These are phyloP conservation scores for Pachyseris speciosa DNA, from an alignment of 64 coral and sea anemone species.

Conservation along the genomic window DNA sequence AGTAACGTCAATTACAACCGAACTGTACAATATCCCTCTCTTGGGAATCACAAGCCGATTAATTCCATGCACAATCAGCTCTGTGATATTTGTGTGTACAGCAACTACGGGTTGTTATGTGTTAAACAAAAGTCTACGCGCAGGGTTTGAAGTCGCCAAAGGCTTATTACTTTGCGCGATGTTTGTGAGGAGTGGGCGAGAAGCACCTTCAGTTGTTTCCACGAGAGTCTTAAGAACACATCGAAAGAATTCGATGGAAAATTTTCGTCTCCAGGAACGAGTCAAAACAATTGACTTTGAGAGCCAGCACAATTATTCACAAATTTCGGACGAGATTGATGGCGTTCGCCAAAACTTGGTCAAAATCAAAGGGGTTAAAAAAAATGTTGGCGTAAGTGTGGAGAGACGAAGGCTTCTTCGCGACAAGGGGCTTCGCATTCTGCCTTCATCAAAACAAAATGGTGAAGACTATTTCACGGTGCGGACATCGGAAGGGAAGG, in stretches of 20 bases:
- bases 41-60: background rate
- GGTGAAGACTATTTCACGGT: constrained; percentile 32
- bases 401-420: constrained; percentile 79
- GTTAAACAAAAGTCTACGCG: background rate
- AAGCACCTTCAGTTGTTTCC: constrained; percentile 81
- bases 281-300: constrained; percentile 76
- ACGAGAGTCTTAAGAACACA: constrained; percentile 79
- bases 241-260: constrained; percentile 78
- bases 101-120: background rate
- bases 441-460: constrained; percentile 37
- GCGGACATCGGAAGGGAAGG: constrained; percentile 56
- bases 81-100: background rate
- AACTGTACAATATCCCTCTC: background rate
- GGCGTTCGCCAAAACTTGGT: constrained; percentile 81
- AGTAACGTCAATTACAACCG: background rate
- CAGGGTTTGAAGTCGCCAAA: background rate
- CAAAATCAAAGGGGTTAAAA: constrained; percentile 80
- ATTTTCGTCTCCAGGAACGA: constrained; percentile 73
- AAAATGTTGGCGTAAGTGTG: constrained; percentile 69
- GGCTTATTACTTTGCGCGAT: background rate
- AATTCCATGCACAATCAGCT: background rate
- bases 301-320: constrained; percentile 67
- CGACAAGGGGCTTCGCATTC: constrained; percentile 71
- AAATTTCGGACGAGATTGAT: constrained; percentile 93
- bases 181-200: constrained; percentile 26